A percentile compares a stretch with the other conserved stretches of the same genome.
phyloP scores from a whole-genome alignment of 2,797 vertebrate genomes.

The Tenualosa ilisha region DNA sequence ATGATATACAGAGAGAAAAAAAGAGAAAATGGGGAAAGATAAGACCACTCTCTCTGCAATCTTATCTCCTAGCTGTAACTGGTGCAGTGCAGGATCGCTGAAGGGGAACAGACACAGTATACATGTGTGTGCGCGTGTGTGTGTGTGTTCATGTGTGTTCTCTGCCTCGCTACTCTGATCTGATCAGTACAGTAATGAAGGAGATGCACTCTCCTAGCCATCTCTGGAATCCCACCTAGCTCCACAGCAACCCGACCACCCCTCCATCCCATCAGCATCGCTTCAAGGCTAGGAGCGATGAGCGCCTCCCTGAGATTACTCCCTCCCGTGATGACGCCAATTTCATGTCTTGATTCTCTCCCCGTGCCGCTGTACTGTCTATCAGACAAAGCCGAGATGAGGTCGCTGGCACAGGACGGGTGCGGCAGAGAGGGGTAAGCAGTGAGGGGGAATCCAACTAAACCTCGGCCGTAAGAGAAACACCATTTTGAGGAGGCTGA shows the following conservation, averaged over 20 bases:
- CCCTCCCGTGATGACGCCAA: constrained; percentile 4
- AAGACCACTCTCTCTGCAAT: constrained; percentile 15
- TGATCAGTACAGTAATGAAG: background rate
- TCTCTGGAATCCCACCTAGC: background rate
- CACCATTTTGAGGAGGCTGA: background rate
- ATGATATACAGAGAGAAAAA: background rate
- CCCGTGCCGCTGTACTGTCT: background rate
- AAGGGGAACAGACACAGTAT: constrained; percentile 1
- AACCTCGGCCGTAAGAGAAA: background rate
- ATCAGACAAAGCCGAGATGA: background rate
- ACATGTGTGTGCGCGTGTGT: constrained; percentile 15
- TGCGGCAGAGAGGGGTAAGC: constrained; percentile 29
- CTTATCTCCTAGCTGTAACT: constrained; percentile 40
- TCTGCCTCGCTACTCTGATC: background rate
- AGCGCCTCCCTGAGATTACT: background rate
- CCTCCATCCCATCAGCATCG: background rate
- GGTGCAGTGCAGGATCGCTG: constrained; percentile 20
- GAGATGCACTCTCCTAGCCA: background rate
- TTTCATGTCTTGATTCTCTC: constrained; percentile 4
- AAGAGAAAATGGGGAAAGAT: background rate
- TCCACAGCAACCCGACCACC: background rate
- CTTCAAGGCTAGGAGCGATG: background rate
- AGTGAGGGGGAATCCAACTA: background rate
- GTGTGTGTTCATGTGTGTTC: background rate
- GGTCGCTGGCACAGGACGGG: background rate